These are phyloP conservation scores for Hydra vulgaris DNA, from an alignment of 30 jellyfish, hydroid and myxozoan genomes.

Conservation along the genomic window DNA sequence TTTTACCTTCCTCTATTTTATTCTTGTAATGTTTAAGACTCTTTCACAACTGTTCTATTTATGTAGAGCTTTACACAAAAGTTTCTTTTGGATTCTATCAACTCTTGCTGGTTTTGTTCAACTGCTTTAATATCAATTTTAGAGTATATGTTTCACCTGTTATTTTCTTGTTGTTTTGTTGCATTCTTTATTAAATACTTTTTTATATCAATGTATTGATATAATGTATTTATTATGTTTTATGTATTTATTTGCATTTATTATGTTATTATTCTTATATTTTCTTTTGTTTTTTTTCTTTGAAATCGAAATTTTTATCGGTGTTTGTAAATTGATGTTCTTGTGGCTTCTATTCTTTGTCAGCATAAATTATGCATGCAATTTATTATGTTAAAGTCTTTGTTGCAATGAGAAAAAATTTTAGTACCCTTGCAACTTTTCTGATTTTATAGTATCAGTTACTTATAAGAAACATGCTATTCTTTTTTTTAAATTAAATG, in stretches of 20 bases:
- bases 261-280: neutral
- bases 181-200: neutral
- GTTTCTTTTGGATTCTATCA: neutral
- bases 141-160: neutral
- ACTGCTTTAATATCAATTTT: neutral
- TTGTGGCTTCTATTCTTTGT: neutral
- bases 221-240: no score
- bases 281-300: neutral
- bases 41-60: neutral
- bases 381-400: neutral
- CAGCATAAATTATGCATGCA: neutral
- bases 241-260: no score
- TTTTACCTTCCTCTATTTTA: neutral
- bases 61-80: neutral
- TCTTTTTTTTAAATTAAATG: neutral
- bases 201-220: neutral
- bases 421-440: neutral
- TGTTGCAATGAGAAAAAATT: no score
- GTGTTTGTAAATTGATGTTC: neutral
- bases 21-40: neutral
- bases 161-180: neutral
- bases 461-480: neutral
- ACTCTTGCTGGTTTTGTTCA: neutral
- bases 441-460: neutral
- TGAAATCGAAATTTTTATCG: neutral